Evolutionary conservation across 1,140 invertebrate genomes (phyloP), one percentile per base, ranked within the genome.

Genomic region (Oedothorax gibbosus): DNA sequence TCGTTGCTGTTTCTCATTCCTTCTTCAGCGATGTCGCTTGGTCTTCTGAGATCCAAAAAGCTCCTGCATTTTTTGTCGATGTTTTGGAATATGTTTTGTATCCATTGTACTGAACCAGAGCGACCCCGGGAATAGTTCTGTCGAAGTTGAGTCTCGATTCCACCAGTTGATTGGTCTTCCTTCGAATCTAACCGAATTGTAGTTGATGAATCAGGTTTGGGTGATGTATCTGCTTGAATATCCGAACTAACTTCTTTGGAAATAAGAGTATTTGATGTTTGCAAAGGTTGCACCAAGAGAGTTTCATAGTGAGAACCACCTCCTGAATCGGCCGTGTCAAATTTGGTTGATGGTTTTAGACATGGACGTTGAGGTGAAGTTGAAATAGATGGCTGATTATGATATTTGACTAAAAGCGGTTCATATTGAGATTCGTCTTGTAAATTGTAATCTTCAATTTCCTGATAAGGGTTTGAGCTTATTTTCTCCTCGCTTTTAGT

Each of bases 1-100:
- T 83, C 81, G 12, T 75, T 66, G 71, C 81, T 83, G 20, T 73
- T 82, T n/a, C 79, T 68, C 20, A 82, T 72, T 0, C 51, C 49
- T 35, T 75, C 69, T 15, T 64, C 81, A 7, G 60, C 81, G n/a
- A 83, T 66, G 20, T 73, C 69, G 12, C 81, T 83, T 6, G 81
- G 81, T 10, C 81, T 73, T 35, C 81, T 57, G 12, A 72, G 21
- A 20, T 82, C 79, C 53, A 82, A n/a, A 35, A 82, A 18, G 49
- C 50, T 18, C 10, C 20, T 60, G 49, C 56, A 82, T 21, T 20
- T 72, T 20, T 72, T 14, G 53, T 64, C 62, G 4, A 83, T 60
- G 56, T 64, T 75, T 9, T 83, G 69, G 0, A 75, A 56, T 12
- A 71, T n/a, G n/a, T 75, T 83, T 10, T 83, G 71, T 12, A 83